phyloP scores from a whole-genome alignment of 1,140 invertebrate species.

The Rhyzopertha dominica region DNA sequence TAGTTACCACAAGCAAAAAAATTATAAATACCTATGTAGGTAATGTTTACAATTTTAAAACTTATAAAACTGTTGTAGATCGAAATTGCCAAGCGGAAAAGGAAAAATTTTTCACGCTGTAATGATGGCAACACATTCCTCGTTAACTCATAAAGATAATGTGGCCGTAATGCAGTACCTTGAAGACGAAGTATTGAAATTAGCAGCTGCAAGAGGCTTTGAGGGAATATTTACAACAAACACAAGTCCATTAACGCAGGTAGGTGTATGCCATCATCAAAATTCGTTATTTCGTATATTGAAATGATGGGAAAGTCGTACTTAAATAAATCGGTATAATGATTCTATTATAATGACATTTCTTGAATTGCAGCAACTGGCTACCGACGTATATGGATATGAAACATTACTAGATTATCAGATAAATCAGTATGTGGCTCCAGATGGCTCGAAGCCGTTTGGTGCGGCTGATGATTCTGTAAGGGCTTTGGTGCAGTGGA shows the following conservation, averaged over 20 bases:
- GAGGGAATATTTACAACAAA: constrained; percentile 78
- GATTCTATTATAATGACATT: too few relatives aligned
- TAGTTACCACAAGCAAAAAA: too few relatives aligned
- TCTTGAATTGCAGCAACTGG: constrained; percentile 73
- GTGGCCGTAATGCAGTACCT: constrained; percentile 70
- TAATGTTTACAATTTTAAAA: too few relatives aligned
- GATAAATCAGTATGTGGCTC: constrained; percentile 69
- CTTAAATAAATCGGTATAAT: too few relatives aligned
- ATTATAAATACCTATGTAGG: too few relatives aligned
- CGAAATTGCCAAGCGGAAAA: constrained; percentile 58
- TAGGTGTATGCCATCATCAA: constrained; percentile 45
- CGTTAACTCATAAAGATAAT: constrained; percentile 64
- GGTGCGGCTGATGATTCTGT: constrained; percentile 66
- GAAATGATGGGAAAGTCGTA: too few relatives aligned
- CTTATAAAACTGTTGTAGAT: too few relatives aligned
- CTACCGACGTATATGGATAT: constrained; percentile 72
- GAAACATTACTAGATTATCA: constrained; percentile 71
- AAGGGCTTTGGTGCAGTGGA: constrained; percentile 70
- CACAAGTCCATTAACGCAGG: constrained; percentile 77
- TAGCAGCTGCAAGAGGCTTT: constrained; percentile 62
- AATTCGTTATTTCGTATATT: too few relatives aligned
- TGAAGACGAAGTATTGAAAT: constrained; percentile 64
- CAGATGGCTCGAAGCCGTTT: constrained; percentile 68
- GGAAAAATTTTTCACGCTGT: constrained; percentile 74
- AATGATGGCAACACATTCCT: constrained; percentile 73